These are phyloP conservation scores for Furnarius figulus DNA, from an alignment of 2,113 vertebrate genomes.

Conservation along the genomic window DNA sequence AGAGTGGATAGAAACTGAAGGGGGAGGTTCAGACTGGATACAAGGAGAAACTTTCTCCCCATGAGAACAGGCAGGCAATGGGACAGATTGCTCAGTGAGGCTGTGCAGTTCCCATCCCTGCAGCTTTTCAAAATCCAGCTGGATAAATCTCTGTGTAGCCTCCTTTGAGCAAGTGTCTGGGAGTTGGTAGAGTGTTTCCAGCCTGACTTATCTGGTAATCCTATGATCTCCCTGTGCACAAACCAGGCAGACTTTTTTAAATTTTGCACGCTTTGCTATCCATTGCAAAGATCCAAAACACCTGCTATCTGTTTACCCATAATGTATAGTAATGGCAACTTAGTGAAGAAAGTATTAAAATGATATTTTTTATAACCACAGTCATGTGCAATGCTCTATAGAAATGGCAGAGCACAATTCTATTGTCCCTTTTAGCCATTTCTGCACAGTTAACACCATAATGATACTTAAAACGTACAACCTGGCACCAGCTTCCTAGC, in stretches of 20 bases:
- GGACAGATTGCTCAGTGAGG: not conserved
- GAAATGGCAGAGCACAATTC: not conserved
- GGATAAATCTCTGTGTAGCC: not conserved
- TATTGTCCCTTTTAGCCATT: not conserved
- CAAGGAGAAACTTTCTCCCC: not conserved
- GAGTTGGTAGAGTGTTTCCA: not conserved
- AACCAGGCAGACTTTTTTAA: not conserved
- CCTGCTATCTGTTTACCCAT: not conserved
- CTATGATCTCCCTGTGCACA: not conserved
- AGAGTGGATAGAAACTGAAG: not conserved
- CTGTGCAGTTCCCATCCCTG: not conserved
- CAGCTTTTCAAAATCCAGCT: not conserved
- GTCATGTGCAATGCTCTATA: not conserved
- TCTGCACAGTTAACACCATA: not conserved
- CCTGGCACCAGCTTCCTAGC: not conserved
- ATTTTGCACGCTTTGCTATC: not conserved
- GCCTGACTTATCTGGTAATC: not conserved
- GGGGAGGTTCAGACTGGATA: not conserved
- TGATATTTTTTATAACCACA: not conserved
- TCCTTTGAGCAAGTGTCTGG: not conserved
- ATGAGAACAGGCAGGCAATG: not conserved
- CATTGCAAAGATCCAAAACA: not conserved
- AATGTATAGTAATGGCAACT: not conserved
- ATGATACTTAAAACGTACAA: not conserved
- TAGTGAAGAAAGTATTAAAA: not conserved